Conservation (phyloP, 2,113 vertebrate genomes). For the Paradoxurus hermaphroditus region DNA sequence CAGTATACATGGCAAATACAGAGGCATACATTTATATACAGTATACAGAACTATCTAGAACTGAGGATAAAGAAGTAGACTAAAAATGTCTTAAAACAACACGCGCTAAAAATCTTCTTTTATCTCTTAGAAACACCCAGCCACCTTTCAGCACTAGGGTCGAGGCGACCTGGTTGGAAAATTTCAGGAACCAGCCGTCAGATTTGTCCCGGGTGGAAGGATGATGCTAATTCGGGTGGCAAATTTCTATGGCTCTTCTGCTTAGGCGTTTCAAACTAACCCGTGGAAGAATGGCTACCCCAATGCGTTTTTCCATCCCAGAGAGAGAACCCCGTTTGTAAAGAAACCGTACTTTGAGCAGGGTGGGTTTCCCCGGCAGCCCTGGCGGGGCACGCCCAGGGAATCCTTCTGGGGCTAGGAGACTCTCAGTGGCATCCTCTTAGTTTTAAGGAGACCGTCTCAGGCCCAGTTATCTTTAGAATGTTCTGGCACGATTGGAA, state of each 20-base stretch:
- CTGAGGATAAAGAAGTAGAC: constrained; percentile 42
- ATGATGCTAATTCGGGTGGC: not conserved
- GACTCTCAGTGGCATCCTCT: not conserved
- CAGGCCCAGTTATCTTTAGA: not conserved
- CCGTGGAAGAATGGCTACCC: not conserved
- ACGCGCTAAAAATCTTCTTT: constrained; percentile 49
- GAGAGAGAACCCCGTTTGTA: not conserved
- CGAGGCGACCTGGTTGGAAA: not conserved
- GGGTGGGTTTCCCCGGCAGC: not conserved
- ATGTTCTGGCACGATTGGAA: not conserved
- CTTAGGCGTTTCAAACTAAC: not conserved
- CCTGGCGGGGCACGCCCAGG: too few species aligned
- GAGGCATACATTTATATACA: constrained; percentile 56
- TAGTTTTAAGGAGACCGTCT: not conserved
- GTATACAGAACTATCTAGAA: constrained; percentile 39
- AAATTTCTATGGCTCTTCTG: not conserved
- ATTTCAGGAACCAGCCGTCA: not conserved
- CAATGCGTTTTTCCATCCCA: not conserved
- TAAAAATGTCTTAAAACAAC: constrained; percentile 74
- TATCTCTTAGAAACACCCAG: not conserved
- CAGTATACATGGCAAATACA: constrained; percentile 34
- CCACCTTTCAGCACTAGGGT: not conserved
- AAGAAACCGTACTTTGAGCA: not conserved
- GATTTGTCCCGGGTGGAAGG: constrained; percentile 39
- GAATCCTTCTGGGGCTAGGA: accelerated